Base-by-base conservation (phyloP, 2,113 vertebrate species). In the Xyrauchen texanus region DNA sequence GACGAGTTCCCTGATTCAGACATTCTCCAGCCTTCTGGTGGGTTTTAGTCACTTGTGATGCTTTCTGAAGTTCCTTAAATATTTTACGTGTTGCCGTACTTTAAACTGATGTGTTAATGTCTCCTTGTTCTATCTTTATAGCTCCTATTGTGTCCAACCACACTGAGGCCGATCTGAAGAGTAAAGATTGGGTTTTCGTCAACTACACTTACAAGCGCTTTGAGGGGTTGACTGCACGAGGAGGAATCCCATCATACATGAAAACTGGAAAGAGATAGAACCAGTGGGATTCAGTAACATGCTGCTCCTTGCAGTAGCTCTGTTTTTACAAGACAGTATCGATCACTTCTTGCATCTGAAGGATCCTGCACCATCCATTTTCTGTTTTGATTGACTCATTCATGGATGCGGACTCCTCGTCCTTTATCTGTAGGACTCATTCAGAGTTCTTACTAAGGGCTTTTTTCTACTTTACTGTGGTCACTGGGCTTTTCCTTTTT, bases 141-240 rank as follows among this genome's bases (percentile, higher is more conserved):
- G 89, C 66, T 7, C 72, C 85, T 10, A 68, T 85, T 4, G 92
- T 93, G 60, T 94, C 94, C 84, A 98, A 95, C 81, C 97, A 98
- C 69, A 94, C 95, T 0, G 98, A 99, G 87, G 93, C 90, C 0
- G 96, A 99, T 89, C 95, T 97, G 89, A 99, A 99, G 92, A 99
- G 95, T 92, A 99, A 99, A 82, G 98, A 99, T 92, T 99, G 98
- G 98, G 98, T 99, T 88, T 99, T 99, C 90, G 95, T 99, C 92
- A 99, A 99, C 87, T 99, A 99, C 88, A 99, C 97, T 0, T 99
- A 99, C 91, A 99, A 99, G 64, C 97, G 97, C 81, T 99, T 99
- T 0, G 98, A 99, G 82, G 98, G 98, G 16, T 92, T 99, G 82
- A 99, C 98, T 0, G 97, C 98, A 2, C 93, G 98, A 67, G 97